Evolutionary conservation across 2,888 invertebrate species (phyloP).

Genomic region (Leucoma salicis): DNA sequence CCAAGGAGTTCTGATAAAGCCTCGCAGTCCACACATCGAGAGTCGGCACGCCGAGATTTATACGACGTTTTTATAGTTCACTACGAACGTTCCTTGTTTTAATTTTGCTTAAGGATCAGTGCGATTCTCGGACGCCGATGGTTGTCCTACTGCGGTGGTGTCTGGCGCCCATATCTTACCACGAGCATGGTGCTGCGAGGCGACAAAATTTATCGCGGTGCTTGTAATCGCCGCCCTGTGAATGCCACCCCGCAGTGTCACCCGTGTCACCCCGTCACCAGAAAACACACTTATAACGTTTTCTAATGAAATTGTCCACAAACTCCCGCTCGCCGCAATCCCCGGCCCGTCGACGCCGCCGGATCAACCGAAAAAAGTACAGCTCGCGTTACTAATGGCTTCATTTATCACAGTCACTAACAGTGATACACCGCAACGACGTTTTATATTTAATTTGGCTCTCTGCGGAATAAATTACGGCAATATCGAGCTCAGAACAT

Average conservation of each 20-base stretch:
- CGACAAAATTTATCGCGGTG: slow-evolving; percentile 79
- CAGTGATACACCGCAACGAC: slow-evolving; percentile 81
- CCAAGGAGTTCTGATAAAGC: slow-evolving; percentile 58
- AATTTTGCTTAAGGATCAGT: slow-evolving; percentile 71
- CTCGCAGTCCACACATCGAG: slow-evolving; percentile 61
- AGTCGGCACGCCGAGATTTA: slow-evolving; percentile 61
- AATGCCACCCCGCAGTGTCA: slow-evolving; percentile 48
- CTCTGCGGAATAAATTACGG: slow-evolving; percentile 77
- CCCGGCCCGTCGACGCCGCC: slow-evolving; percentile 71
- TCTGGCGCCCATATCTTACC: slow-evolving; percentile 57
- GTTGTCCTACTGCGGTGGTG: slow-evolving; percentile 33
- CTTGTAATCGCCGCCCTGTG: slow-evolving; percentile 74
- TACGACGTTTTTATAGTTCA: slow-evolving; percentile 72
- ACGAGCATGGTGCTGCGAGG: slow-evolving; percentile 70
- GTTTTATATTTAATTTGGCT: slow-evolving; percentile 82
- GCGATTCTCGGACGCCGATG: slow-evolving; percentile 37
- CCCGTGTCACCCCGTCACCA: slow-evolving; percentile 70
- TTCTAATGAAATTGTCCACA: slow-evolving; percentile 83
- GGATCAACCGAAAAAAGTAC: slow-evolving; percentile 81
- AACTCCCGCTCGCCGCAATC: slow-evolving; percentile 71
- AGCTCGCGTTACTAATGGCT: slow-evolving; percentile 82
- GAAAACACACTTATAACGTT: slow-evolving; percentile 77
- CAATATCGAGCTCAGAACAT: slow-evolving; percentile 71
- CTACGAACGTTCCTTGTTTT: slow-evolving; percentile 75
- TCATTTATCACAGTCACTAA: slow-evolving; percentile 82